Evolutionary conservation across 2,888 invertebrate genomes (phyloP).

Genomic region (Bellardia bayeri): DNA sequence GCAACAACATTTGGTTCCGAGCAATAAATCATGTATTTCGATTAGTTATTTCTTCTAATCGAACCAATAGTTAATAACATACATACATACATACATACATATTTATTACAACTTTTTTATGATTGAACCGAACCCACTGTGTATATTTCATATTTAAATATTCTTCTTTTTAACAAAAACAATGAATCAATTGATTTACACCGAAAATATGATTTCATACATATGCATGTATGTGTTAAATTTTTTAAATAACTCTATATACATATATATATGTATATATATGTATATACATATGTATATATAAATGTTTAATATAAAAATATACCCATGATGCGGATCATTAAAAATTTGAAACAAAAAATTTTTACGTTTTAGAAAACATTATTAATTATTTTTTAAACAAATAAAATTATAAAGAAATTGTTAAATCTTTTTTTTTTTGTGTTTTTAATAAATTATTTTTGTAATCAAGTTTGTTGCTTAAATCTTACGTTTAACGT

Average conservation of each 20-base stretch:
- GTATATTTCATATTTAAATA: background rate
- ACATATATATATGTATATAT: too few species aligned
- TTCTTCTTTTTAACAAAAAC: background rate
- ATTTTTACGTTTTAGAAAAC: background rate
- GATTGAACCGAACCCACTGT: too few species aligned
- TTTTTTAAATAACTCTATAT: too few species aligned
- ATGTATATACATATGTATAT: too few species aligned
- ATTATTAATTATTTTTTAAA: background rate
- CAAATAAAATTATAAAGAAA: background rate
- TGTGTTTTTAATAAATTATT: background rate
- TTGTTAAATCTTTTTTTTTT: too few species aligned
- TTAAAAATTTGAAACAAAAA: background rate
- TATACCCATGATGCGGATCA: background rate
- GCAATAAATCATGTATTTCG: too few species aligned
- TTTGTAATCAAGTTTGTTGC: conserved; percentile 31
- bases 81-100: too few species aligned
- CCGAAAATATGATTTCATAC: background rate
- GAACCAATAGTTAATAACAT: too few species aligned
- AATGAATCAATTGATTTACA: background rate
- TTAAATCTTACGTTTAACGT: conserved; percentile 39
- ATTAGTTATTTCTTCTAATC: too few species aligned
- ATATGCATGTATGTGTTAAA: background rate
- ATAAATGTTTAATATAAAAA: background rate
- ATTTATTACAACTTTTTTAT: too few species aligned
- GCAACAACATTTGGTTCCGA: too few species aligned